Evolutionary conservation across 2,113 vertebrate genomes (phyloP).

Genomic region (Psophia crepitans): DNA sequence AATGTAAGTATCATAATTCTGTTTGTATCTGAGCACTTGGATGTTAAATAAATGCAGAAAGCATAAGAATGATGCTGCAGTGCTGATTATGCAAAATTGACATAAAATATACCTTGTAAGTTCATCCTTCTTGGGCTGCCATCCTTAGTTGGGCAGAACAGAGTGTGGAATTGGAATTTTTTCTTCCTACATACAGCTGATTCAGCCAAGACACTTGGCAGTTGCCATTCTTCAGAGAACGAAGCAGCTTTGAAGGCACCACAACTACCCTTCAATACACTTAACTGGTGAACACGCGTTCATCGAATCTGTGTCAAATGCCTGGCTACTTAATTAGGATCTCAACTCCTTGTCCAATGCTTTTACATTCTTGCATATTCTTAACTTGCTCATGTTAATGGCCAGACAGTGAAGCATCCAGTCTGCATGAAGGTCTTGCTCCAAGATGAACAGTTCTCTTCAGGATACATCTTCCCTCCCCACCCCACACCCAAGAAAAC

Average conservation of each 20-base stretch:
- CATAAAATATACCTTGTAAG: rapidly evolving
- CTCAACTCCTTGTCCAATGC: not conserved
- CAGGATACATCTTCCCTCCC: not conserved
- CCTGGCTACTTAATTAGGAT: not conserved
- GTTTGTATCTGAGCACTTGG: not conserved
- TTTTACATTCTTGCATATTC: not conserved
- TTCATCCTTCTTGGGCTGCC: not conserved
- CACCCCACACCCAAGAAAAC: not conserved
- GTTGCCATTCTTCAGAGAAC: not conserved
- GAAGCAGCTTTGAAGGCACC: not conserved
- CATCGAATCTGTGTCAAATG: not conserved
- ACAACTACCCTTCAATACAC: not conserved
- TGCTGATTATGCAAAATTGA: not conserved
- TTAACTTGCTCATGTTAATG: not conserved
- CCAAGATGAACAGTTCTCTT: not conserved
- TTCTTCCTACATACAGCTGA: not conserved
- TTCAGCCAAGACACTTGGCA: not conserved
- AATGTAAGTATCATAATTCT: not conserved
- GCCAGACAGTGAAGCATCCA: not conserved
- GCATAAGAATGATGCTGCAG: not conserved
- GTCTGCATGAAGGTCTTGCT: not conserved
- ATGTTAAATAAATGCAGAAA: not conserved
- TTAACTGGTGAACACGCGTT: not conserved
- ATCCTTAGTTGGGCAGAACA: not conserved
- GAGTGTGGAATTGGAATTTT: not conserved